Conservation (phyloP, 2,888 invertebrate genomes). For the Macaria notata region DNA sequence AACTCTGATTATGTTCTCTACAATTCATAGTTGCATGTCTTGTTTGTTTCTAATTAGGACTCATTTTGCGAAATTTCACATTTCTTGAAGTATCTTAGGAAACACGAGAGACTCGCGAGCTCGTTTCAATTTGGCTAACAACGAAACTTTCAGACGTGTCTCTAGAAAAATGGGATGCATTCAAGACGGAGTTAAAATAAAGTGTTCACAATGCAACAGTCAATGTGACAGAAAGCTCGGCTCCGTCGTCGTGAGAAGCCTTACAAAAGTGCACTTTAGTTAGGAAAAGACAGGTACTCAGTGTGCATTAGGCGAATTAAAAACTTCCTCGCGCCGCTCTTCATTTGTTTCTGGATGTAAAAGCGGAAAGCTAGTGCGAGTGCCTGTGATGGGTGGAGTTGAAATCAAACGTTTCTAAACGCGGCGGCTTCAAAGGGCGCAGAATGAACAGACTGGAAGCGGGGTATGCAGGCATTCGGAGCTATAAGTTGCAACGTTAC, state of each 20-base stretch:
- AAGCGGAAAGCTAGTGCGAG: conserved; percentile 47
- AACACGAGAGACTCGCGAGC: conserved; percentile 1
- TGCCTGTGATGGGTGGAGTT: conserved; percentile 50
- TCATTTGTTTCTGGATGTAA: conserved; percentile 69
- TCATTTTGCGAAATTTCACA: conserved; percentile 11
- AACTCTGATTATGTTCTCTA: conserved; percentile 66
- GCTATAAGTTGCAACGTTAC: conserved; percentile 48
- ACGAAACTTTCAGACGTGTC: conserved; percentile 40
- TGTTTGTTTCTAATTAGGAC: conserved; percentile 31
- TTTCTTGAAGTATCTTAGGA: conserved; percentile 5
- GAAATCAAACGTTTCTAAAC: conserved; percentile 73
- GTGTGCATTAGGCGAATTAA: conserved; percentile 81
- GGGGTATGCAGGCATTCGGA: conserved; percentile 52
- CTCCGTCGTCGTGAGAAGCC: conserved; percentile 53
- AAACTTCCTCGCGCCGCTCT: conserved; percentile 63
- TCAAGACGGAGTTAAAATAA: conserved; percentile 67
- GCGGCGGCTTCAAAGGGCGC: conserved; percentile 64
- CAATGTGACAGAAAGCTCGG: conserved; percentile 63
- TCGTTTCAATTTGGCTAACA: conserved; percentile 36
- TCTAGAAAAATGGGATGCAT: conserved; percentile 50
- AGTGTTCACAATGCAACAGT: conserved; percentile 68
- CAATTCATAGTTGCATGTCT: conserved; percentile 43
- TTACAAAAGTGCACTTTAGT: conserved; percentile 68
- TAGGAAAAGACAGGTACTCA: conserved; percentile 65
- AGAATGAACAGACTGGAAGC: conserved; percentile 72